Conservation (phyloP, 2,888 invertebrate species). For the Caenorhabditis doughertyi region DNA sequence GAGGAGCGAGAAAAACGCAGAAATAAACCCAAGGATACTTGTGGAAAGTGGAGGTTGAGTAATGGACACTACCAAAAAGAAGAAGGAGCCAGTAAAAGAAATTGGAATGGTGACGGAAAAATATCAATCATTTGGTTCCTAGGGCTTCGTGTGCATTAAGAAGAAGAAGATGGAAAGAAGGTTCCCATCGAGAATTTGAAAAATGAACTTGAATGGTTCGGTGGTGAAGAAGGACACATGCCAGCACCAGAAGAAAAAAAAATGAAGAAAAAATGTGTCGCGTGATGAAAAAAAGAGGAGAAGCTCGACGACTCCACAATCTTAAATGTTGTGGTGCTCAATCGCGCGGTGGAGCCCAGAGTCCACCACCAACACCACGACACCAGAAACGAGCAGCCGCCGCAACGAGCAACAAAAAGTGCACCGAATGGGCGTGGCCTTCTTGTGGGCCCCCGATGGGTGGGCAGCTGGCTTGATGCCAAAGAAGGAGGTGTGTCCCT, state of each 20-base stretch:
- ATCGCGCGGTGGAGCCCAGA: constrained; percentile 36
- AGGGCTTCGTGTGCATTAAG: constrained; percentile 18
- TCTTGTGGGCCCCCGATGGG: constrained; percentile 30
- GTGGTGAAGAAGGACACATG: constrained; percentile 25
- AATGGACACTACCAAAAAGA: constrained; percentile 24
- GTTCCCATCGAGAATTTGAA: constrained; percentile 13
- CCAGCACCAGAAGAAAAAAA: constrained; percentile 19
- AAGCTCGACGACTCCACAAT: constrained; percentile 31
- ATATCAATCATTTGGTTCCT: constrained; percentile 39
- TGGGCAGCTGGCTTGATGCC: constrained; percentile 64
- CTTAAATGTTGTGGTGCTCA: constrained; percentile 55
- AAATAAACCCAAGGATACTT: constrained; percentile 23
- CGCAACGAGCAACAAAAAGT: constrained; percentile 44
- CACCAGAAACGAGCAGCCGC: constrained; percentile 23
- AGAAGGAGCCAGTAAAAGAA: constrained; percentile 15
- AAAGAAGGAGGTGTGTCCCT: constrained; percentile 55
- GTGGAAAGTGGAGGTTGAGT: constrained; percentile 47
- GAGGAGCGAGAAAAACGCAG: constrained; percentile 35
- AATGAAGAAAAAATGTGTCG: constrained; percentile 40
- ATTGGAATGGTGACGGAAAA: constrained; percentile 20
- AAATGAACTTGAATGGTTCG: constrained; percentile 35
- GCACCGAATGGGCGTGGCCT: constrained; percentile 57
- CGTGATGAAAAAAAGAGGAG: constrained; percentile 39
- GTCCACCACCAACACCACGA: constrained; percentile 25
- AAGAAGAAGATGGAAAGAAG: constrained; percentile 15